Evolutionary conservation across 2,113 vertebrate genomes (phyloP).

Genomic region (Drymodes brunneopygia): DNA sequence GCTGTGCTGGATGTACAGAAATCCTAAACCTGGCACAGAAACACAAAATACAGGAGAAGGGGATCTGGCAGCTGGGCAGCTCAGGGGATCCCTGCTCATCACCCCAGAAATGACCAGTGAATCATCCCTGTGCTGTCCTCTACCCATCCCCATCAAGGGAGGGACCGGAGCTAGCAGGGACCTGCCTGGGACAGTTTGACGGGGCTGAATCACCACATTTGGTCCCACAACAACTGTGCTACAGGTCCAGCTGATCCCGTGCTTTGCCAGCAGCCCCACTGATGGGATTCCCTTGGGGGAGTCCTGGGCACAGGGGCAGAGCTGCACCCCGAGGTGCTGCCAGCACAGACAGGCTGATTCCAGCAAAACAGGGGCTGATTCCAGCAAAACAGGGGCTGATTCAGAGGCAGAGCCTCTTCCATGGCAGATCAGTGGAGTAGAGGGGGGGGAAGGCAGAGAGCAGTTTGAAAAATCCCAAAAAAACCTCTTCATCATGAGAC

Average conservation of each 20-base stretch:
- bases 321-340: background rate
- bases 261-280: accelerated
- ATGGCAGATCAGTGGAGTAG: background rate
- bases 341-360: accelerated
- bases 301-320: background rate
- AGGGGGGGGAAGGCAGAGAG: background rate
- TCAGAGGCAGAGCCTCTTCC: background rate
- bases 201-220: background rate
- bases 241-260: background rate
- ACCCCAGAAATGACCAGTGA: background rate
- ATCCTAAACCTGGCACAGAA: background rate
- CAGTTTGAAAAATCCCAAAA: background rate
- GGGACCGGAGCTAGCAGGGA: background rate
- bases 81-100: background rate
- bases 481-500: background rate
- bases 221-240: background rate
- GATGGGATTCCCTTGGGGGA: background rate
- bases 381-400: background rate
- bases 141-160: accelerated
- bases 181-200: background rate
- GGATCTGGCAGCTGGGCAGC: background rate
- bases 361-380: background rate
- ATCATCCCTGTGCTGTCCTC: background rate
- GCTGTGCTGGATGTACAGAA: background rate
- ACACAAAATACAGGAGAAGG: background rate